Evolutionary conservation across 2,113 vertebrate genomes (phyloP).

Genomic region (Sprattus sprattus): DNA sequence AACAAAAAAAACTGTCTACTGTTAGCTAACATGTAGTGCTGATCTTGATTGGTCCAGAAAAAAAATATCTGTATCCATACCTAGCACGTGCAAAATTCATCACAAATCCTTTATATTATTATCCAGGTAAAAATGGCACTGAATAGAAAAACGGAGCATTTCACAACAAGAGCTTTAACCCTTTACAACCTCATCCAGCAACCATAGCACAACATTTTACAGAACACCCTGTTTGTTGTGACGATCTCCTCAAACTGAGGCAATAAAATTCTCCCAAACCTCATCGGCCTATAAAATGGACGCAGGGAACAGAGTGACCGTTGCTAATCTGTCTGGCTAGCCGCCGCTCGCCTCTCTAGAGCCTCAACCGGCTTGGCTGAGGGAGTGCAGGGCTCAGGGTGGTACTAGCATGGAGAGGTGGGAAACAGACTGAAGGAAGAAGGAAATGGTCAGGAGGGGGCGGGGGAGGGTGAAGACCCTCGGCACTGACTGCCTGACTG

Average conservation of each 20-base stretch:
- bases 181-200: background rate
- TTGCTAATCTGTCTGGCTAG: conserved; percentile 15
- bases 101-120: background rate
- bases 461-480: conserved; percentile 23
- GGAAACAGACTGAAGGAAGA: background rate
- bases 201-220: background rate
- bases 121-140: background rate
- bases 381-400: background rate
- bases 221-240: background rate
- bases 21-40: background rate
- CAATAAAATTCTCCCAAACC: background rate
- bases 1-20: conserved; percentile 68
- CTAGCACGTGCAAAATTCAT: background rate
- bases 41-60: conserved; percentile 7
- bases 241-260: background rate
- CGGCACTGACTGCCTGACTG: conserved; percentile 45
- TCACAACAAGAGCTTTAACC: background rate
- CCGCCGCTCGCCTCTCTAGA: background rate
- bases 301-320: background rate
- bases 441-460: conserved; percentile 3
- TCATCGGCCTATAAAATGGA: conserved; percentile 1
- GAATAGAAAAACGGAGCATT: background rate
- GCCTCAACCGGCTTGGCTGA: background rate
- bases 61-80: background rate
- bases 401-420: background rate